Base-by-base conservation (phyloP, 2,113 vertebrate species). In the Callithrix jacchus region DNA sequence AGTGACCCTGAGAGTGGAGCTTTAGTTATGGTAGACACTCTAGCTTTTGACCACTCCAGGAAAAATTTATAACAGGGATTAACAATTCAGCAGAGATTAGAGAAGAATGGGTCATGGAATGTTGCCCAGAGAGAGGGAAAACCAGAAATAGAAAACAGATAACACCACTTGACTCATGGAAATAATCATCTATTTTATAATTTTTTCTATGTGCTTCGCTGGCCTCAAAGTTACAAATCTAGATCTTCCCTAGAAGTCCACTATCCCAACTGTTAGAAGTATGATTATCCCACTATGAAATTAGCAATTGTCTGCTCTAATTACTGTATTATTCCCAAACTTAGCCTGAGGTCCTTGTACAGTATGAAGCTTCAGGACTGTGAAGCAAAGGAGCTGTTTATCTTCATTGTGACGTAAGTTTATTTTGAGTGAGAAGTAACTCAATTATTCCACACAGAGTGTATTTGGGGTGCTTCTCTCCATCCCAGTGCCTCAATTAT, bases 391-490 rank as follows among this genome's bases (percentile, higher is more conserved):
- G 18, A 7, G 5, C 9, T 64, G 71, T 54, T 93, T 81, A 52
- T 76, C 86, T 71, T 79, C 32, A 79, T 27, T 47, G 42, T 91
- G n/a, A 83, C 8, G 52, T 35, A 49, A 47, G 30, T 83, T 77
- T 56, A 71, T n/a, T 90, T 64, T 40, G 42, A 97, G 58, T 32
- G 11, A 91, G 66, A 92, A 94, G n/a, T 23, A 89, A 35, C 47
- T 68, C 18, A 54, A 6, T 94, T 68, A 70, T 56, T 56, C 23
- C 12, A 47, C 8, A 47, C 1, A 70, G 54, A 30, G 11, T 61
- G 8, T 37, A 54, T 40, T 54, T 73, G 58, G 14, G n/a, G 61
- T 82, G n/a, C 61, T n/a, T 35, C 12, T 64, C 27, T 88, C 13
- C 3, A 74, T 13, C 35, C 42, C 23, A 80, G 16, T 1, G 21